Base-by-base conservation (phyloP, 2,113 vertebrate species). In the Nothoprocta pentlandii region DNA sequence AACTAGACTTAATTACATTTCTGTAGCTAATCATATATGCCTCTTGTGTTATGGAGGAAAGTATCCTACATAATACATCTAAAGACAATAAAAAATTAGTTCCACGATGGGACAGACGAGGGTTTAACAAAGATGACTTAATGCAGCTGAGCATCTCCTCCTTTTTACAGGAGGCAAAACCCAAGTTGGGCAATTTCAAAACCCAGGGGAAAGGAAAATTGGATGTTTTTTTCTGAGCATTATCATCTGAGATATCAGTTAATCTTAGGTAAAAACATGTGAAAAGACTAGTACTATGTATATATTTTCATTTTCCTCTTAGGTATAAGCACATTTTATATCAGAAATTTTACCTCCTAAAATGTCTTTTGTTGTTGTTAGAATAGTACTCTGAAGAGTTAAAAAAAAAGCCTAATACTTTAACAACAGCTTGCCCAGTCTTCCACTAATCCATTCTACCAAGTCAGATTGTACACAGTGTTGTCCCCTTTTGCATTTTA, bases 341-440 rank as follows among this genome's bases (percentile, higher is more conserved):
- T 4, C 61, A 64, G 34, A 78, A 88, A 59, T 75, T 56, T 9
- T 1, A 75, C n/a, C 10, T 63, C 30, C 69, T 44, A 80, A n/a
- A 56, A 64, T 88, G 56, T 88, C 16, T 54, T 77, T 83, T 49
- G 47, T 49, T 93, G 49, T 47, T 75, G 39, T 10, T 84, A 34
- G 80, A 89, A 80, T 71, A 84, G 14, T 42, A 76, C n/a, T 80
- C 46, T 68, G 61, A 56, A 90, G 73, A 89, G 62, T 78, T 86
- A 17, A 36, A 92, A 96, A 95, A 93, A 61, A 96, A 90, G 89
- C 83, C 88, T 96, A 96, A 89, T 90, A 89, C 86, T 89, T 42
- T 4, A 92, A 80, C 32, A 84, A 49, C 76, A 88, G 93, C 86
- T 84, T 90, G 86, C 39, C 83, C 73, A 36, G 75, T 82, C 79